phyloP scores from a whole-genome alignment of 2,888 invertebrate genomes.

The Hydriomena furcata region DNA sequence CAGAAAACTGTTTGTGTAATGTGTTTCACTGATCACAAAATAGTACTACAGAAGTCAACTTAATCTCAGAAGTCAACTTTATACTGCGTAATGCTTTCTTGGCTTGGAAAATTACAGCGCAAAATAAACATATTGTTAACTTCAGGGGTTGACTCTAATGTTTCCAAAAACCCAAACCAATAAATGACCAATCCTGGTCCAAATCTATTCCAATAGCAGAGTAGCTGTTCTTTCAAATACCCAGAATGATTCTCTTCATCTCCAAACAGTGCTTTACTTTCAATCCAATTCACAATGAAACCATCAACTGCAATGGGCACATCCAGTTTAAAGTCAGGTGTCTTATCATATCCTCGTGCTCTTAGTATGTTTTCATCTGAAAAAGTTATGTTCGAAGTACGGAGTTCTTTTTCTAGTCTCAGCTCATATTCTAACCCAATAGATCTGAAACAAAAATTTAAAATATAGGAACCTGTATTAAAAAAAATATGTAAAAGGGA shows the following conservation, averaged over 20 bases:
- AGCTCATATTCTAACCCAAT: slow-evolving; percentile 94
- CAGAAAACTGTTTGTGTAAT: no score
- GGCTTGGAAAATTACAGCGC: slow-evolving; percentile 79
- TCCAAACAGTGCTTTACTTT: slow-evolving; percentile 98
- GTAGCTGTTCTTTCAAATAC: slow-evolving; percentile 92
- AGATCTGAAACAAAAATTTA: slow-evolving; percentile 84
- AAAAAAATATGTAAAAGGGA: no score
- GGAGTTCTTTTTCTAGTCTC: slow-evolving; percentile 86
- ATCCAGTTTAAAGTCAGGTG: slow-evolving; percentile 96
- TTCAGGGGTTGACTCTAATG: slow-evolving; percentile 86
- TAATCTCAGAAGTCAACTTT: slow-evolving; percentile 56
- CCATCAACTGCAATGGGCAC: slow-evolving; percentile 94
- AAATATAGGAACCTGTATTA: no score
- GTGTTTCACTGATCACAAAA: no score
- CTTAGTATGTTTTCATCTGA: slow-evolving; percentile 91
- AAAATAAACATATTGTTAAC: slow-evolving; percentile 85
- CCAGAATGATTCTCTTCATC: slow-evolving; percentile 91
- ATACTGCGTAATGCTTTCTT: slow-evolving; percentile 73
- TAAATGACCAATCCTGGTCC: slow-evolving; percentile 97
- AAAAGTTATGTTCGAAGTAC: slow-evolving; percentile 72
- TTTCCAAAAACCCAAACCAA: slow-evolving; percentile 95
- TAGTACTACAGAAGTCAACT: no score
- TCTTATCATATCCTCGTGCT: slow-evolving; percentile 95
- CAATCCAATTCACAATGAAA: slow-evolving; percentile 96
- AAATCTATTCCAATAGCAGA: slow-evolving; percentile 96